A percentile compares a stretch with the other conserved stretches of the same genome.
Evolutionary conservation across 2,113 vertebrate genomes (phyloP).

Genomic region (Aspidoscelis tigris): DNA sequence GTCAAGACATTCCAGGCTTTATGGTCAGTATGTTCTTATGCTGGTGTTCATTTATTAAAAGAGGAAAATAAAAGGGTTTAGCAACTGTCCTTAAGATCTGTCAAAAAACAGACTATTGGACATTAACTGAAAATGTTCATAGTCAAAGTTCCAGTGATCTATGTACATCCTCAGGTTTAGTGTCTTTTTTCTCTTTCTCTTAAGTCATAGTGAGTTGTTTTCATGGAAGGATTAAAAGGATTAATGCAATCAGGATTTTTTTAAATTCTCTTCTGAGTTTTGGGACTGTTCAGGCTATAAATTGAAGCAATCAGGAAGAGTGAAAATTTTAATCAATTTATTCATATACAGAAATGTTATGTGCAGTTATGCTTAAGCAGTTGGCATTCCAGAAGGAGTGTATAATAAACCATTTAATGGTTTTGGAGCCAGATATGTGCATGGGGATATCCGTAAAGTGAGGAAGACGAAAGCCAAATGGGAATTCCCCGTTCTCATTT

Average conservation of each 20-base stretch:
- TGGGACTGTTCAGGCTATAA: constrained; percentile 21
- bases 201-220: constrained; percentile 10
- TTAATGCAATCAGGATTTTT: constrained; percentile 16
- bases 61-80: no score
- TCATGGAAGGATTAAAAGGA: neutral
- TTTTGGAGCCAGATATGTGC: constrained; percentile 29
- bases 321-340: constrained; percentile 16
- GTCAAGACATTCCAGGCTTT: no score
- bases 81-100: neutral
- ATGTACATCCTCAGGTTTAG: neutral
- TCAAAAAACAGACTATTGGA: neutral
- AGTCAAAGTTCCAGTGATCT: neutral
- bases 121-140: neutral
- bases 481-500: constrained; percentile 23
- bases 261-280: neutral
- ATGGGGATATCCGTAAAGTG: constrained; percentile 12
- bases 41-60: no score
- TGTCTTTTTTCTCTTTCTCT: neutral
- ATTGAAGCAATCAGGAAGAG: constrained; percentile 19
- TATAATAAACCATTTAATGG: constrained; percentile 22
- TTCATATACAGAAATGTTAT: constrained; percentile 26
- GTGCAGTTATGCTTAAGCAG: constrained; percentile 9
- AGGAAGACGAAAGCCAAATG: constrained; percentile 28
- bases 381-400: constrained; percentile 21
- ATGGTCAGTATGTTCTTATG: no score